Base-by-base conservation (phyloP, 2,113 vertebrate genomes). In the Mastomys natalensis region DNA sequence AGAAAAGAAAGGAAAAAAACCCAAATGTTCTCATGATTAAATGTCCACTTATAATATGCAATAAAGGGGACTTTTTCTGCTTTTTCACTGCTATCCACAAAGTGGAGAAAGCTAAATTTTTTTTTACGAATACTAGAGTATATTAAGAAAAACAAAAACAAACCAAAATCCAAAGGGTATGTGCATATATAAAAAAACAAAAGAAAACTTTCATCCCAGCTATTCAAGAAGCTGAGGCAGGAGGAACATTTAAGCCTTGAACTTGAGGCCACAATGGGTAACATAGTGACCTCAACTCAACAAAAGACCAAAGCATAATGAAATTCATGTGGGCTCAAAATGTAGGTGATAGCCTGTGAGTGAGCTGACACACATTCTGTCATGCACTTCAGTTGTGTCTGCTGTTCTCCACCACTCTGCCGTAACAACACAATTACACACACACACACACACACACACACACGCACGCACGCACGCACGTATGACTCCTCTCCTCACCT, bases 401-500 rank as follows among this genome's bases (percentile, higher is more conserved):
- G 37, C 85, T 8, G 31, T 7, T 34, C 9, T 3, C 3, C 1
- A 60, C 12, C 22, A 24, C 34, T 22, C 60, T 74, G 43, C 24
- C 9, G 7, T 21, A 90, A 64, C 58, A 7, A 3, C 2, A 10
- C 31, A 22, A 40, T 29, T 45, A 31, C 1, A 0, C 4, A 17
- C 19, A 43, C 10, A 1, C 0, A 19, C 22, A 62, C 60, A 62
- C 7, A 8, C 55, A 51, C 51, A 48, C 48, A 48, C 48, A 48
- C 48, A 48, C 48, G 9, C 48, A 48, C 48, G 9, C 48, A 48
- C 48, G 9, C 48, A 48, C 48, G 9, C 48, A 48, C 48, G n/a
- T 0, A 2, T n/a, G 16, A 0, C 6, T 22, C 3, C 70, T 45
- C 24, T 6, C 90, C 98, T 98, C 99, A 99, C 99, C 99, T 99